phyloP scores from a whole-genome alignment of 2,797 vertebrate species.

The Dryobates pubescens region DNA sequence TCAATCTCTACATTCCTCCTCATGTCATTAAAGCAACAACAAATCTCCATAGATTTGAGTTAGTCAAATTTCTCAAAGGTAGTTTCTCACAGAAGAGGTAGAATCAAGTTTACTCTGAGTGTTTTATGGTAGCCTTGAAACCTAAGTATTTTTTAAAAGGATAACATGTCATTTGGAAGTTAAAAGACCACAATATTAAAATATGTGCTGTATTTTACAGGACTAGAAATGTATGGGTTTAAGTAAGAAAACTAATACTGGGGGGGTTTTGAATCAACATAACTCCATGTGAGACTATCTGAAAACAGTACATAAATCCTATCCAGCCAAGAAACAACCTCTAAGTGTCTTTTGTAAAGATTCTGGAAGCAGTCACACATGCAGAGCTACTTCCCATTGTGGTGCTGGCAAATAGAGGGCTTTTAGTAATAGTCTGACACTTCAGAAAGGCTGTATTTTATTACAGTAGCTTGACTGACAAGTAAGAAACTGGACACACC shows the following conservation, averaged over 20 bases:
- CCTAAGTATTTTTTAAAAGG: background rate
- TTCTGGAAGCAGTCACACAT: background rate
- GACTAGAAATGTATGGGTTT: background rate
- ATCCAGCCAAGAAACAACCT: background rate
- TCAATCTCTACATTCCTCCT: background rate
- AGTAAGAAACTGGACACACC: background rate
- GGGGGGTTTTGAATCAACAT: background rate
- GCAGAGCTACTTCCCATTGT: background rate
- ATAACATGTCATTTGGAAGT: background rate
- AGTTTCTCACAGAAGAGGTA: background rate
- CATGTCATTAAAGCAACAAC: background rate
- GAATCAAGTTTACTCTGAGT: background rate
- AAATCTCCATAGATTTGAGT: background rate
- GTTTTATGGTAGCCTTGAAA: background rate
- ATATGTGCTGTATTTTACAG: background rate
- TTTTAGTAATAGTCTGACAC: slow-evolving; percentile 1
- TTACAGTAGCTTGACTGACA: background rate
- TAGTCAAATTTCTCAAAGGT: background rate
- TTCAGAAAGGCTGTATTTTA: background rate
- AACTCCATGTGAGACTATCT: background rate
- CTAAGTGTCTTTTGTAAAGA: background rate
- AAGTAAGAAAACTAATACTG: background rate
- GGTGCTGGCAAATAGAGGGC: background rate
- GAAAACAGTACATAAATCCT: background rate
- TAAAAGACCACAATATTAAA: background rate